phyloP scores from a whole-genome alignment of 2,113 vertebrate species.

The Hippocampus comes region DNA sequence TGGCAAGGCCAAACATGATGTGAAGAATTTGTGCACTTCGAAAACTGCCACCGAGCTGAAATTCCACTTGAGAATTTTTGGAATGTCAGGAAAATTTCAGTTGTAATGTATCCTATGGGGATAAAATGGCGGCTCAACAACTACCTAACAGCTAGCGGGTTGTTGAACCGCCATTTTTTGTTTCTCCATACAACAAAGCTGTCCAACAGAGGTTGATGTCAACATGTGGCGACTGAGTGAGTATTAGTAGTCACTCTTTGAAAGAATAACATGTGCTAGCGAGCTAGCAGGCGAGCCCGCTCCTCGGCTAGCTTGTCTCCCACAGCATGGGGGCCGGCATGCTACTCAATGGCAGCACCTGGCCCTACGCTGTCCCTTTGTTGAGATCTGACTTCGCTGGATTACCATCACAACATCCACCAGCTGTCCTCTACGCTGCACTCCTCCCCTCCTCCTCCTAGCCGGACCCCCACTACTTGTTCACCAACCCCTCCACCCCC shows the following conservation, averaged over 20 bases:
- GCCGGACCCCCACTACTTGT: constrained; percentile 30
- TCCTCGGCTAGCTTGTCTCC: constrained; percentile 72
- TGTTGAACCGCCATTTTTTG: background rate
- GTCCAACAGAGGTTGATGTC: constrained; percentile 4
- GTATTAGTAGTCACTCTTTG: constrained; percentile 42
- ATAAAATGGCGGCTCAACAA: too few relatives aligned
- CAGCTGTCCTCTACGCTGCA: constrained; percentile 72
- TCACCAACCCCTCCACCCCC: constrained; percentile 24
- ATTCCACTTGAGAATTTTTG: background rate
- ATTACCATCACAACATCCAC: constrained; percentile 85
- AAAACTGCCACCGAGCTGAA: too few relatives aligned
- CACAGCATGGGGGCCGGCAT: constrained; percentile 71
- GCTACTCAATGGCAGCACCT: constrained; percentile 80
- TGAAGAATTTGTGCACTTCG: too few relatives aligned
- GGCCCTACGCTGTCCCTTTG: constrained; percentile 76
- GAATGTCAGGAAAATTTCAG: too few relatives aligned
- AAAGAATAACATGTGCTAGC: constrained; percentile 65
- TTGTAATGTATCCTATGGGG: background rate
- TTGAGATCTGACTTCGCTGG: constrained; percentile 77
- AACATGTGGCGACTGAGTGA: constrained; percentile 25
- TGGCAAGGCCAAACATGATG: background rate
- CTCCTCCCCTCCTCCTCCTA: constrained; percentile 23
- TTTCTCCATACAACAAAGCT: background rate
- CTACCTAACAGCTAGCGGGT: background rate
- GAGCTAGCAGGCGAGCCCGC: constrained; percentile 57